Conservation (phyloP, 2,113 vertebrate genomes). For the Promerops cafer region DNA sequence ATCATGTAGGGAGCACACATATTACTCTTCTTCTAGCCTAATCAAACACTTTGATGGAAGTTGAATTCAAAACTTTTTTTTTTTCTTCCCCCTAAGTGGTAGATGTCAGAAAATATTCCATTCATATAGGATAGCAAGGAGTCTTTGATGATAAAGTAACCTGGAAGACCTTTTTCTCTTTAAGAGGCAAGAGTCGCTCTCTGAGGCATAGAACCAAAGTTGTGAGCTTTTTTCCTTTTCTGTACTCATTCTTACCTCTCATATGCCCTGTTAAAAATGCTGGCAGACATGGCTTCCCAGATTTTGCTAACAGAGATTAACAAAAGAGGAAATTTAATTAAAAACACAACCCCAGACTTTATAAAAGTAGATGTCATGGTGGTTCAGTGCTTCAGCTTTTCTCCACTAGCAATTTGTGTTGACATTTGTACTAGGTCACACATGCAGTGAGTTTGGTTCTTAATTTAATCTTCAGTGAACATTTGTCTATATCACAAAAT, state of each 20-base stretch:
- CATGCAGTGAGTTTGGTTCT: neutral
- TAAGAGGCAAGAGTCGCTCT: neutral
- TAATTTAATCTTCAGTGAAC: slow-evolving; percentile 3
- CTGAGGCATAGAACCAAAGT: neutral
- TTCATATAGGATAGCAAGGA: neutral
- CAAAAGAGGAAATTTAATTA: neutral
- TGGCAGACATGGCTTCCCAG: neutral
- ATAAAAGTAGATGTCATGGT: neutral
- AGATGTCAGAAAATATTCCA: neutral
- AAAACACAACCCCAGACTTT: neutral
- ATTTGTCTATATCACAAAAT: neutral
- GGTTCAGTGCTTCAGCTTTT: neutral
- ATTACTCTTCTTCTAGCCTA: neutral
- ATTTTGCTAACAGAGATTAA: neutral
- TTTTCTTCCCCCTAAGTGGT: neutral
- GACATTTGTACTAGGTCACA: neutral
- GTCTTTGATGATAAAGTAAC: neutral
- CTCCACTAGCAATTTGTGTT: neutral
- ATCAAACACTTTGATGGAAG: neutral
- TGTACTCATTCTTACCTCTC: neutral
- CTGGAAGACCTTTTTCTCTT: neutral
- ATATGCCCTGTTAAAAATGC: neutral
- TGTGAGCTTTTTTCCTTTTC: neutral
- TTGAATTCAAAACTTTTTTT: neutral
- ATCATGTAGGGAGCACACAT: neutral